Conservation (phyloP, 1,140 invertebrate genomes). For the Paramacrobiotus metropolitanus region DNA sequence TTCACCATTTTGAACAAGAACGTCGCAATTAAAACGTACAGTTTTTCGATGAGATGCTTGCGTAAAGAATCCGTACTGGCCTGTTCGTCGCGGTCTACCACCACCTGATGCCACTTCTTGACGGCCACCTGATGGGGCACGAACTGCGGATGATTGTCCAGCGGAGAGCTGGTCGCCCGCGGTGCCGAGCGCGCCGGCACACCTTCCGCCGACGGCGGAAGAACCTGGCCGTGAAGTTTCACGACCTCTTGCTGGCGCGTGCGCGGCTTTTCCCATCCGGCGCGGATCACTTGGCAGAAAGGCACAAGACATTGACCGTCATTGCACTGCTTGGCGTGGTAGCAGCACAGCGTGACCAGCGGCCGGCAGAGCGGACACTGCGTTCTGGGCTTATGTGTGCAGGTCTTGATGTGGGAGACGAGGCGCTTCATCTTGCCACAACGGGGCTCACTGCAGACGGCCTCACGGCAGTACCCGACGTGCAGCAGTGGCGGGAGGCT, state of each 20-base stretch:
- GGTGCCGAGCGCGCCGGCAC: conserved; percentile 14
- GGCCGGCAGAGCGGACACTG: conserved; percentile 97
- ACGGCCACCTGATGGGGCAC: conserved; percentile 51
- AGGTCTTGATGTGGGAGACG: conserved; percentile 75
- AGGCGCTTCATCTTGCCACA: conserved; percentile 98
- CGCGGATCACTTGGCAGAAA: conserved; percentile 92
- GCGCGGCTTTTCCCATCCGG: conserved; percentile 88
- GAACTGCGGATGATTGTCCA: conserved; percentile 30
- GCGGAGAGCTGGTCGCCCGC: conserved; percentile 21
- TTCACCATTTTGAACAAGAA: too few relatives aligned
- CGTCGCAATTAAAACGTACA: too few relatives aligned
- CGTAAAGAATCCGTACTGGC: conserved; percentile 82
- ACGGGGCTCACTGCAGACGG: conserved; percentile 79
- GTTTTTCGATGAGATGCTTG: conserved; percentile 94
- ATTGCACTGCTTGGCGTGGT: conserved; percentile 94
- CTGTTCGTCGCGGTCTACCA: too few relatives aligned
- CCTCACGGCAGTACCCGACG: conserved; percentile 82
- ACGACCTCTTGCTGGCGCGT: conserved; percentile 51
- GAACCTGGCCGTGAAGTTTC: conserved; percentile 14
- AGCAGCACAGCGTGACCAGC: conserved; percentile 87
- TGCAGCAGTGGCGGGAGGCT: conserved; percentile 94
- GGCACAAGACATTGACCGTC: conserved; percentile 87
- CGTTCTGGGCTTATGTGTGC: conserved; percentile 82
- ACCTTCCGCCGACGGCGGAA: conserved; percentile 21
- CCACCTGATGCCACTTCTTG: conserved; percentile 97